A percentile compares a stretch with the other conserved stretches of the same genome.
phyloP scores from a whole-genome alignment of 2,113 vertebrate species.

The Embiotoca jacksoni region DNA sequence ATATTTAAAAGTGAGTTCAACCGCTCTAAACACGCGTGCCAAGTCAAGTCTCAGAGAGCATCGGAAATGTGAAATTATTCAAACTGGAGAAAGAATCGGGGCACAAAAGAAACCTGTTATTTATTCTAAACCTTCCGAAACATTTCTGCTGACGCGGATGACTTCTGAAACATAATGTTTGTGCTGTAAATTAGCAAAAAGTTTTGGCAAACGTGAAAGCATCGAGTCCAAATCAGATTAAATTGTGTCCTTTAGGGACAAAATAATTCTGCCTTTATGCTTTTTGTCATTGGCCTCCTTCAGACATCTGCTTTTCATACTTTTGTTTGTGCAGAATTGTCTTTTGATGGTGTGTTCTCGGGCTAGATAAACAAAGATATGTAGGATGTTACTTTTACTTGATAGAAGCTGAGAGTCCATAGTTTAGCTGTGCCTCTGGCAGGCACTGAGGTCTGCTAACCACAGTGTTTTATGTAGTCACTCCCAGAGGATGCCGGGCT shows the following conservation, averaged over 20 bases:
- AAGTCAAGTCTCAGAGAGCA: slow-evolving; percentile 37
- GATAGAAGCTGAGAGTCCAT: slow-evolving; percentile 37
- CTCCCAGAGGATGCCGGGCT: slow-evolving; percentile 65
- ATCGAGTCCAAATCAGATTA: neutral
- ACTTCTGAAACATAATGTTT: neutral
- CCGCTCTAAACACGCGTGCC: slow-evolving; percentile 52
- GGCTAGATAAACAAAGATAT: slow-evolving; percentile 54
- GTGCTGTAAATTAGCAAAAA: neutral
- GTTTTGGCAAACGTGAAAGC: too few species aligned
- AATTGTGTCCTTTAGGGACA: neutral
- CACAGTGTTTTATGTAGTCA: slow-evolving; percentile 74
- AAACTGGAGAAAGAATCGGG: slow-evolving; percentile 27
- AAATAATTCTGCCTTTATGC: neutral
- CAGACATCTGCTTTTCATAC: slow-evolving; percentile 14
- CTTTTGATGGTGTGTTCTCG: slow-evolving; percentile 33
- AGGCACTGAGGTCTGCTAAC: slow-evolving; percentile 59
- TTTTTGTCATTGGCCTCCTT: slow-evolving; percentile 20
- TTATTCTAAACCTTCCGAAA: neutral
- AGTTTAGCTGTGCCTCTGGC: slow-evolving; percentile 62
- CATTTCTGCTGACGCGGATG: neutral
- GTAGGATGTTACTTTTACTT: slow-evolving; percentile 57
- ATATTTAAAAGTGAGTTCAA: slow-evolving; percentile 80
- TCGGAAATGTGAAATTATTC: slow-evolving; percentile 31
- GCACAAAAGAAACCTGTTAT: slow-evolving; percentile 8
- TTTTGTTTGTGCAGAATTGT: slow-evolving; percentile 14